A percentile compares a stretch with the other conserved stretches of the same genome.
Evolutionary conservation across 2,113 vertebrate genomes (phyloP).

Genomic region (Gorilla gorilla): DNA sequence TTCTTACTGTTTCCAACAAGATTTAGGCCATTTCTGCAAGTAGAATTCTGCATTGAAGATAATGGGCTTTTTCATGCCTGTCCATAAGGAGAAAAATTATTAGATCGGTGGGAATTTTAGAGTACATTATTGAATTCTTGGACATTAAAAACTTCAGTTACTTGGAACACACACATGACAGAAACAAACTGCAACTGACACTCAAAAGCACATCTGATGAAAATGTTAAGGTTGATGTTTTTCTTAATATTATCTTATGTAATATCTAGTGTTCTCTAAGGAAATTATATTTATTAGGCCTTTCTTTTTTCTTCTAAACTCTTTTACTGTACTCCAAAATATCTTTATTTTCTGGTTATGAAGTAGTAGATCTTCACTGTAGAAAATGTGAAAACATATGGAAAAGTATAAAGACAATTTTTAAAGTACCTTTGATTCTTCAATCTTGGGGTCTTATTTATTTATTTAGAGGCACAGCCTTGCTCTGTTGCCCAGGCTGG

Average conservation of each 20-base stretch:
- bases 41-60: background rate
- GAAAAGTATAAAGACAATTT: background rate
- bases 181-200: constrained; percentile 23
- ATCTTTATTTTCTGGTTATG: background rate
- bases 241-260: constrained; percentile 44
- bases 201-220: constrained; percentile 25
- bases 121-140: constrained; percentile 31
- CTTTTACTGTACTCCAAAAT: background rate
- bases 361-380: background rate
- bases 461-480: no score
- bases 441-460: background rate
- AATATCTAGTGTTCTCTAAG: background rate
- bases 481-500: no score
- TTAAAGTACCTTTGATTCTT: background rate
- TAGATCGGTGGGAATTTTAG: constrained; percentile 51
- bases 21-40: constrained; percentile 47
- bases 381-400: background rate
- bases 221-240: constrained; percentile 41
- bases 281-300: constrained; percentile 4
- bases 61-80: constrained; percentile 25
- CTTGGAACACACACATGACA: background rate
- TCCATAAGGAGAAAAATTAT: constrained; percentile 46
- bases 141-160: constrained; percentile 15
- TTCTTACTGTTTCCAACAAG: constrained; percentile 42
- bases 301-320: background rate